A percentile compares a stretch with the other conserved stretches of the same genome.
Evolutionary conservation across 2,113 vertebrate species (phyloP).

Genomic region (Pterocles gutturalis): DNA sequence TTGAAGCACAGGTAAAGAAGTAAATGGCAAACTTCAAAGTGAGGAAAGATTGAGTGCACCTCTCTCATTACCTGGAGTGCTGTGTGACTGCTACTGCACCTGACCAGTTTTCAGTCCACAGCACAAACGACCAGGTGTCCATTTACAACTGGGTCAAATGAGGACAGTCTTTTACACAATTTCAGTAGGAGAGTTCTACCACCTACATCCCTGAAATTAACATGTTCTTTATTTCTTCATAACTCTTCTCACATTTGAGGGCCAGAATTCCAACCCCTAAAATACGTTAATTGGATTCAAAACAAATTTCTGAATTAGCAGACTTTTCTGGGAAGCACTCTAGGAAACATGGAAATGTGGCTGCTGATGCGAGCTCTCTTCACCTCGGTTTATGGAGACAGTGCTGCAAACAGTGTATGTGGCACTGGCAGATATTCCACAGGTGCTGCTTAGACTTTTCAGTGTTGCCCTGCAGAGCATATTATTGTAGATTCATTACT

Average conservation of each 20-base stretch:
- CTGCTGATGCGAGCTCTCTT: background rate
- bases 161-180: background rate
- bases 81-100: background rate
- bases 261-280: background rate
- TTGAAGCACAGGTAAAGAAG: background rate
- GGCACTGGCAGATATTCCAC: background rate
- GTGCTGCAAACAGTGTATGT: fast-evolving
- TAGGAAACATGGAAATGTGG: background rate
- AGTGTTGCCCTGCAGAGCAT: background rate
- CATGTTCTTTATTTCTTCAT: background rate
- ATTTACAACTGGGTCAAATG: background rate
- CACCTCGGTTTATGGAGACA: too few relatives aligned
- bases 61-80: background rate
- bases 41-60: background rate
- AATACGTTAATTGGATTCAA: background rate
- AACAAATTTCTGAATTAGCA: background rate
- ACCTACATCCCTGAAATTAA: background rate
- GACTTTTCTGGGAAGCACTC: background rate
- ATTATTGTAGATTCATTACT: background rate
- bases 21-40: background rate
- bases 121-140: background rate
- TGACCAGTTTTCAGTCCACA: background rate
- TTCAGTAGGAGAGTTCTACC: conserved; percentile 36
- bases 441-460: background rate
- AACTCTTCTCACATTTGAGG: background rate